A percentile compares a stretch with the other conserved stretches of the same genome.
phyloP scores from a whole-genome alignment of 2,797 vertebrate genomes.

The Catharus ustulatus region DNA sequence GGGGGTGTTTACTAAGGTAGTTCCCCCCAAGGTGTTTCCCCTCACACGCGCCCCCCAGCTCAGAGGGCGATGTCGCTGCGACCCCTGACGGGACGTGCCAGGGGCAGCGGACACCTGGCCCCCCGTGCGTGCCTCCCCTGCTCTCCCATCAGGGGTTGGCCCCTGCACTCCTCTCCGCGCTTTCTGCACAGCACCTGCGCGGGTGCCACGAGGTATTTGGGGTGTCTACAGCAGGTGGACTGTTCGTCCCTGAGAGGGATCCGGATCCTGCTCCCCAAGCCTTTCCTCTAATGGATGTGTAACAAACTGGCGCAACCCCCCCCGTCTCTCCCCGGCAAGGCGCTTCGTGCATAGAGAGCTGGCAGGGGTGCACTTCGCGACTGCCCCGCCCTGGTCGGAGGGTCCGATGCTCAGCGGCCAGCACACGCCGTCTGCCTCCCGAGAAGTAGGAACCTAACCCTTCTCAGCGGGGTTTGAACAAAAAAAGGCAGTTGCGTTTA shows the following conservation, averaged over 20 bases:
- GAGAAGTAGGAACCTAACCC: conserved; percentile 52
- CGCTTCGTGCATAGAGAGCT: conserved; percentile 44
- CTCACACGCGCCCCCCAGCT: neutral
- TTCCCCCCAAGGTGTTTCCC: no score
- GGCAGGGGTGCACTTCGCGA: conserved; percentile 41
- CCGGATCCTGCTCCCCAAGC: neutral
- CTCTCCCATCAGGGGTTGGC: neutral
- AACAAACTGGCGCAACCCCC: conserved; percentile 28
- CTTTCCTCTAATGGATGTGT: conserved; percentile 67
- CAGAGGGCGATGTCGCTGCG: neutral
- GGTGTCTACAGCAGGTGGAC: neutral
- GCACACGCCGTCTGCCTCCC: conserved; percentile 63
- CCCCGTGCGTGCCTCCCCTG: neutral
- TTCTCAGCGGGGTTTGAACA: conserved; percentile 59
- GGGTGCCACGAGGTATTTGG: neutral
- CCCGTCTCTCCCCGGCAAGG: conserved; percentile 58
- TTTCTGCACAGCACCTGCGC: neutral
- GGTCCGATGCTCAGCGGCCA: conserved; percentile 63
- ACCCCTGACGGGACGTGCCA: neutral
- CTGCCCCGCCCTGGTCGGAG: conserved; percentile 42
- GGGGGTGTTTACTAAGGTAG: neutral
- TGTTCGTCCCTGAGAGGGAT: neutral
- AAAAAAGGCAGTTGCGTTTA: conserved; percentile 56
- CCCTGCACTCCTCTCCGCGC: no score
- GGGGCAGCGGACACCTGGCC: neutral